phyloP scores from a whole-genome alignment of 2,797 vertebrate species.

The Lutjanus campechanus region DNA sequence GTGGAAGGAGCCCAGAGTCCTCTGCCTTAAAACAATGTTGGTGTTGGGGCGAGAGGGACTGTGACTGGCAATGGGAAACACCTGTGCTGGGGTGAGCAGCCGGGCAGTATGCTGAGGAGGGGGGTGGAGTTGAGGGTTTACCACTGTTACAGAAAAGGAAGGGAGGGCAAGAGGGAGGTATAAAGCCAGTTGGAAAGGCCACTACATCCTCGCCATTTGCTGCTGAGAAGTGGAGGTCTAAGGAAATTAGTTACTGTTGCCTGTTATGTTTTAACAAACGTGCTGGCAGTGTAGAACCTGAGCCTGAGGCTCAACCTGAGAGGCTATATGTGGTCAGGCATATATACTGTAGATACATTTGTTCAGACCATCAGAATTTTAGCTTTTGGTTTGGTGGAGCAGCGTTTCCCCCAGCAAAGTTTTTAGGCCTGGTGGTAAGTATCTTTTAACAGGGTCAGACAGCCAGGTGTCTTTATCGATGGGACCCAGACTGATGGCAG shows the following conservation, averaged over 20 bases:
- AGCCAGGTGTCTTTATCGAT: too few relatives aligned
- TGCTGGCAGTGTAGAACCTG: conserved; percentile 19
- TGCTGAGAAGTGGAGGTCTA: conserved; percentile 78
- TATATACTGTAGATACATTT: conserved; percentile 6
- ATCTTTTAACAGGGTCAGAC: too few relatives aligned
- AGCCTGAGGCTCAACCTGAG: conserved; percentile 17
- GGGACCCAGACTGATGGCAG: too few relatives aligned
- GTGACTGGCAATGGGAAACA: conserved; percentile 91
- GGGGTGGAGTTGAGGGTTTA: conserved; percentile 31
- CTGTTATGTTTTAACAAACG: conserved; percentile 39
- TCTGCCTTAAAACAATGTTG: conserved; percentile 87
- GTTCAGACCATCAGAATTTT: conserved; percentile 9
- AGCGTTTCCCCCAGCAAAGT: too few relatives aligned
- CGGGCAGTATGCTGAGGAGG: conserved; percentile 48
- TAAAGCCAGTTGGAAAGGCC: conserved; percentile 60
- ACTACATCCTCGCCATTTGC: conserved; percentile 73
- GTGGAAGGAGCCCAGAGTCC: conserved; percentile 85
- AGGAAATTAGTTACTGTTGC: conserved; percentile 77
- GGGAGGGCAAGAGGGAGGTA: conserved; percentile 57
- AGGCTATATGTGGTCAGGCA: background rate
- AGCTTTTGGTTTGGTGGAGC: background rate
- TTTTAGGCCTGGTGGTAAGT: too few relatives aligned
- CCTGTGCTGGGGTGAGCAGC: conserved; percentile 85
- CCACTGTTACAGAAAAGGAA: conserved; percentile 62
- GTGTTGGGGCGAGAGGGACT: conserved; percentile 83